Conservation (phyloP, 2,888 invertebrate species). For the Rhingia campestris region DNA sequence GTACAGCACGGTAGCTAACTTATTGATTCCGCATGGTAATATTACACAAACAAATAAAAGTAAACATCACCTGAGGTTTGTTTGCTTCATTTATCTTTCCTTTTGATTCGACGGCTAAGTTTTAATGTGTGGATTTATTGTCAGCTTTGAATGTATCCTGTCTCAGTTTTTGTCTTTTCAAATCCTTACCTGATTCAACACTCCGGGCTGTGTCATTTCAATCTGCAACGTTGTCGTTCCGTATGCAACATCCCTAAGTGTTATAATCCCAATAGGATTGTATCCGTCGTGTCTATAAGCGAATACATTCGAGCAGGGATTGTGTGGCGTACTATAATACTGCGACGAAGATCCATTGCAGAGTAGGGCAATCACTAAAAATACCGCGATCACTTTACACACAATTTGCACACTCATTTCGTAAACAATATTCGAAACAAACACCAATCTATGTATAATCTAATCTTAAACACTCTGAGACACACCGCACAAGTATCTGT, state of each 20-base stretch:
- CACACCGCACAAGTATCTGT: background rate
- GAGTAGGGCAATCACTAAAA: constrained; percentile 19
- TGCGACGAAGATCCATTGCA: constrained; percentile 21
- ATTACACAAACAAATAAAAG: too few relatives aligned
- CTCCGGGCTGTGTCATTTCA: constrained; percentile 46
- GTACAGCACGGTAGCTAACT: too few relatives aligned
- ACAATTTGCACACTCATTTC: constrained; percentile 23
- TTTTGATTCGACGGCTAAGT: too few relatives aligned
- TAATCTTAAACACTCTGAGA: background rate
- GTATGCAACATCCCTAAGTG: constrained; percentile 16
- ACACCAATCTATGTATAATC: constrained; percentile 10
- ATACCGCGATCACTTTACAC: background rate
- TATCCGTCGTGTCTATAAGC: constrained; percentile 23
- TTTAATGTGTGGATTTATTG: too few relatives aligned
- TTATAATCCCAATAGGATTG: constrained; percentile 46
- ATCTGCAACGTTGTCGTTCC: constrained; percentile 42
- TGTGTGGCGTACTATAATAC: constrained; percentile 7
- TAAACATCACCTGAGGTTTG: too few relatives aligned
- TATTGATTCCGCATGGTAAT: too few relatives aligned
- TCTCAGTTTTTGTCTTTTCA: background rate
- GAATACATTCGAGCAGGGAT: constrained; percentile 51
- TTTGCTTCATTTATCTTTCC: too few relatives aligned
- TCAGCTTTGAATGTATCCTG: too few relatives aligned
- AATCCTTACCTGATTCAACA: constrained; percentile 36
- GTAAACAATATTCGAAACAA: background rate